Percentiles rank a stretch among this genome's conserved stretches.
These are phyloP conservation scores for Apodemus speciosus DNA, from an alignment of 2,113 vertebrate genomes.

Conservation along the genomic window DNA sequence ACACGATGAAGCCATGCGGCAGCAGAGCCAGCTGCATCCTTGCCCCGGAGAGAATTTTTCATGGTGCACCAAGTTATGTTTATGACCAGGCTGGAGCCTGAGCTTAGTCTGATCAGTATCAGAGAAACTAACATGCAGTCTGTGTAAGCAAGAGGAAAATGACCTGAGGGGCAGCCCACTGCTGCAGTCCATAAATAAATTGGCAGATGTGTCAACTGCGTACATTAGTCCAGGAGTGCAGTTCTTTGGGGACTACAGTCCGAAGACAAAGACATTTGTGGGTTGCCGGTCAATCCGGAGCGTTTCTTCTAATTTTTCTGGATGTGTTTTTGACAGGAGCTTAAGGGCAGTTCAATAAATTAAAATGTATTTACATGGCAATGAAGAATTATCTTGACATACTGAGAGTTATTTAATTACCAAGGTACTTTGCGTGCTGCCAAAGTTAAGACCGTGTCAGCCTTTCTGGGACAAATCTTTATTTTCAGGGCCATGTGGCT, in stretches of 20 bases:
- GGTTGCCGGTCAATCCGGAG: constrained; percentile 63
- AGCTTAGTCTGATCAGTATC: constrained; percentile 61
- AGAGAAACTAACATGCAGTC: constrained; percentile 61
- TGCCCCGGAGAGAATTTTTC: constrained; percentile 50
- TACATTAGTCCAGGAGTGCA: constrained; percentile 66
- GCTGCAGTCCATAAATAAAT: constrained; percentile 67
- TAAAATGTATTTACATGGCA: constrained; percentile 81
- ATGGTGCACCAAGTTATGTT: constrained; percentile 49
- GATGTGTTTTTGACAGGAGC: constrained; percentile 79
- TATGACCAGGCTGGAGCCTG: constrained; percentile 25
- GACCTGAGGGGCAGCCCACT: constrained; percentile 57
- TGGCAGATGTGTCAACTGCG: constrained; percentile 55
- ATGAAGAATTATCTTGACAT: constrained; percentile 80
- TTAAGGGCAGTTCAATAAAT: constrained; percentile 77
- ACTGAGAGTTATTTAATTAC: constrained; percentile 79
- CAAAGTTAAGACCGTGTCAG: constrained; percentile 73
- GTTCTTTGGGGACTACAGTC: constrained; percentile 66
- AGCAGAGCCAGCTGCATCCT: constrained; percentile 41
- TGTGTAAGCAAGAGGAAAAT: constrained; percentile 61
- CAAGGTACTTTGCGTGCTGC: constrained; percentile 66
- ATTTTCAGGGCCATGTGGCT: constrained; percentile 73
- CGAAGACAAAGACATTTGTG: constrained; percentile 68
- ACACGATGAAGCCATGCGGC: not conserved
- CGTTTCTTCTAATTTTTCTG: constrained; percentile 73
- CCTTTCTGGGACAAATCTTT: constrained; percentile 78